Base-by-base conservation (phyloP, 2,797 vertebrate genomes). In the Sorex maritimensis region DNA sequence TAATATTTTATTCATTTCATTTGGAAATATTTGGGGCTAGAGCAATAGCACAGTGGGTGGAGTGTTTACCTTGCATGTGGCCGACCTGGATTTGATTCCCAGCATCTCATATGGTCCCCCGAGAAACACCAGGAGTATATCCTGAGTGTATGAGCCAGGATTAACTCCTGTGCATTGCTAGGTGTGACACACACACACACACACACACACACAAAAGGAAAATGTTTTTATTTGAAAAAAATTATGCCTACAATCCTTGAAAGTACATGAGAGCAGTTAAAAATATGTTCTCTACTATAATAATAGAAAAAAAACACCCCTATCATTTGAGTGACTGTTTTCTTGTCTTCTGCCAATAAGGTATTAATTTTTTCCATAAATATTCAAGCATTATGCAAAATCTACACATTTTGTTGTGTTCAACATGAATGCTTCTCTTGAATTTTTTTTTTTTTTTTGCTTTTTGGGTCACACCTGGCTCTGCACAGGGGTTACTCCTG, bases 211-310 rank as follows among this genome's bases (percentile, higher is more conserved):
- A 34, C 34, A 34, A 34, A 34, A 34, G 34, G 34, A 55, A 87
- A 65, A 24, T 58, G 12, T 63, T 65, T 87, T 77, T 30, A 78
- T 75, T 69, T 90, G 38, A 41, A 83, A 89, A n/a, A 2, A 28
- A 41, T 90, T 77, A 52, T 11, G 10, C 7, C 49, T 52, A 21
- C 75, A 78, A n/a, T 81, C 78, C 4, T 81, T 67, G 12, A 86
- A 86, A 92, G 28, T 61, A 91, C 86, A 63, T 55, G 17, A 81
- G 14, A 83, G n/a, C 49, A 77, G 17, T 91, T 74, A 89, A 49
- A 86, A 93, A 58, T 91, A 68, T 0, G 44, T 78, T 82, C 19
- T 44, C 13, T 1, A 55, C 67, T 81, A 89, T 74, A 86, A 38
- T 88, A 26, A 74, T 81, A 52, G 69, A 24, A 11, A 38, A 94